These are phyloP conservation scores for Cisticola juncidis DNA, from an alignment of 2,113 vertebrate genomes.

Conservation along the genomic window DNA sequence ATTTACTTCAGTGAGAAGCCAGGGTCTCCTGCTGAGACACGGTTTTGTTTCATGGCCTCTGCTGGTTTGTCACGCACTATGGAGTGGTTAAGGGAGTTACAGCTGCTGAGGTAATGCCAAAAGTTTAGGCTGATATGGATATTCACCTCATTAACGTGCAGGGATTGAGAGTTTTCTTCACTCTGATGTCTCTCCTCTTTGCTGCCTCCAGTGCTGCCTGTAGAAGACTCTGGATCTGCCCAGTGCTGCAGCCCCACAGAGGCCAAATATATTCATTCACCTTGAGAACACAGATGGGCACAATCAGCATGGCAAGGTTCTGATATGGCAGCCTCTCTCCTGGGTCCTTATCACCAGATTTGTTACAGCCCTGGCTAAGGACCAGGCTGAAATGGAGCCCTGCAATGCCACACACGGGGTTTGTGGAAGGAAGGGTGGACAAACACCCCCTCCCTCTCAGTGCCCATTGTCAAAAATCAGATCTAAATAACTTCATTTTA, in stretches of 20 bases:
- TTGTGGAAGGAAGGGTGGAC: neutral
- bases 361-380: neutral
- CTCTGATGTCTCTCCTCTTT: neutral
- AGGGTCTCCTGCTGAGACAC: neutral
- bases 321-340: neutral
- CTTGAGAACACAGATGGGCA: neutral
- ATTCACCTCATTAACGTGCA: neutral
- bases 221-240: neutral
- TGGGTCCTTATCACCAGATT: neutral
- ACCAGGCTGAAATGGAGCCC: neutral
- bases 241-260: neutral
- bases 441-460: neutral
- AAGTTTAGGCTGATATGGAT: neutral
- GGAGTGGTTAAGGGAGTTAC: neutral
- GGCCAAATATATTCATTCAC: neutral
- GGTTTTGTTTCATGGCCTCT: neutral
- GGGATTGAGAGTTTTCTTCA: neutral
- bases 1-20: neutral
- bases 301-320: neutral
- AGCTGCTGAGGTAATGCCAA: neutral
- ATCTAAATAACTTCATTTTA: neutral
- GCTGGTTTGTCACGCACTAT: neutral
- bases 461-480: neutral
- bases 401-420: fast-evolving
- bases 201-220: neutral